These are phyloP conservation scores for Scomber scombrus DNA, from an alignment of 2,113 vertebrate genomes.

Conservation along the genomic window DNA sequence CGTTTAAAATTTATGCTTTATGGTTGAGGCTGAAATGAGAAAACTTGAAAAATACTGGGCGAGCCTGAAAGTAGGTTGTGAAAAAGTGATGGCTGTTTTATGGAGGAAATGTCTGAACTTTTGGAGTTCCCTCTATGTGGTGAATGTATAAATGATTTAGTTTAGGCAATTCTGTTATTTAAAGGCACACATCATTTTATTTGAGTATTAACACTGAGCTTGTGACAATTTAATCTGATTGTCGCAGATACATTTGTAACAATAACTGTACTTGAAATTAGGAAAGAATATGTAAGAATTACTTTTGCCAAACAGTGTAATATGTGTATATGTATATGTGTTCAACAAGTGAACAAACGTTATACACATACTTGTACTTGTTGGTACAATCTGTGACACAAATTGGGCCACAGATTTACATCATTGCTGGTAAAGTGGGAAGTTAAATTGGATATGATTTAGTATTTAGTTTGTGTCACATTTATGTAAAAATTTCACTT, in stretches of 20 bases:
- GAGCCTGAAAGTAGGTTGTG: not conserved
- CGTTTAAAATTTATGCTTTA: constrained; percentile 34
- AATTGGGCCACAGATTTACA: no score
- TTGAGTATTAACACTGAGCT: no score
- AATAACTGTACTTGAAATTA: no score
- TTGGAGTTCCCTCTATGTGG: not conserved
- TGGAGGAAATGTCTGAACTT: not conserved
- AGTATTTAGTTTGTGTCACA: not conserved
- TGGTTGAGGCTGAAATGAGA: constrained; percentile 36
- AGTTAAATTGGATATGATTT: not conserved
- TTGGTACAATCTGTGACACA: no score
- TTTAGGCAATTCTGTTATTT: not conserved
- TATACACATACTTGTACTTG: no score
- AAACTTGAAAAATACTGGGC: constrained; percentile 8
- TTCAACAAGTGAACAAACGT: no score
- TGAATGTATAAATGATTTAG: not conserved
- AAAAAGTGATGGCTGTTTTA: not conserved
- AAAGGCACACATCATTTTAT: no score
- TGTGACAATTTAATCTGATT: no score
- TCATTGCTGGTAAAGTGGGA: not conserved
- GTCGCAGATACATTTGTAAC: no score
- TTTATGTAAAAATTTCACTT: not conserved
- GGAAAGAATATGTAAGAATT: no score
- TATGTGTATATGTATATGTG: no score
- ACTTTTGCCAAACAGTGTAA: no score